phyloP scores from a whole-genome alignment of 37 sponge, comb jelly and placozoan genomes.

The Hormiphora californensis region DNA sequence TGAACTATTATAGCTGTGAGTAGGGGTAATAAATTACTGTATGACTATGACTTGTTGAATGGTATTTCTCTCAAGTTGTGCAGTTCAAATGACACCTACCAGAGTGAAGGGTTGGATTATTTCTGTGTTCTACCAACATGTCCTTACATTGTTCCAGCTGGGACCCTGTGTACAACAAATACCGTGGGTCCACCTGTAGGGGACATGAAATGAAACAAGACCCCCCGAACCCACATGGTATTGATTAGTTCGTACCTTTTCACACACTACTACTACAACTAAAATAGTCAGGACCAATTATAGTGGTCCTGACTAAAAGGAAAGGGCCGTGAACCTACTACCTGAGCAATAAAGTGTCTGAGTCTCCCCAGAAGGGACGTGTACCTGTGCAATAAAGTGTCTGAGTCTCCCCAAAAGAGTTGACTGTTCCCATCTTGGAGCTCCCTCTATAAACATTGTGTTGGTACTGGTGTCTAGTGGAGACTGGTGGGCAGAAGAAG shows the following conservation, averaged over 20 bases:
- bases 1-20: background rate
- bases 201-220: no score
- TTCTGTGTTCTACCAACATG: background rate
- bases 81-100: no score
- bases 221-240: background rate
- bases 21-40: no score
- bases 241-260: no score
- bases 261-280: no score
- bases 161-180: background rate
- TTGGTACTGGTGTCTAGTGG: background rate
- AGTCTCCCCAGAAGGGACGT: background rate
- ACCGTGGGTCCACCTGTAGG: conserved; percentile 28
- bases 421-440: conserved; percentile 35
- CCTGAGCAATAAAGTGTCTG: conserved; percentile 22
- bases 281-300: no score
- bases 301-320: no score
- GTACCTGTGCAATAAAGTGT: conserved; percentile 32
- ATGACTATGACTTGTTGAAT: no score
- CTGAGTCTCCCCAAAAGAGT: background rate
- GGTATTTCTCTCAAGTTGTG: no score
- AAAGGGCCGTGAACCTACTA: no score
- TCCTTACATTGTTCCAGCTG: background rate
- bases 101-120: no score
- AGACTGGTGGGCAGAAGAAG: no score
- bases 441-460: background rate